These are phyloP conservation scores for Premnoplex brunnescens DNA, from an alignment of 2,797 vertebrate species.

Conservation along the genomic window DNA sequence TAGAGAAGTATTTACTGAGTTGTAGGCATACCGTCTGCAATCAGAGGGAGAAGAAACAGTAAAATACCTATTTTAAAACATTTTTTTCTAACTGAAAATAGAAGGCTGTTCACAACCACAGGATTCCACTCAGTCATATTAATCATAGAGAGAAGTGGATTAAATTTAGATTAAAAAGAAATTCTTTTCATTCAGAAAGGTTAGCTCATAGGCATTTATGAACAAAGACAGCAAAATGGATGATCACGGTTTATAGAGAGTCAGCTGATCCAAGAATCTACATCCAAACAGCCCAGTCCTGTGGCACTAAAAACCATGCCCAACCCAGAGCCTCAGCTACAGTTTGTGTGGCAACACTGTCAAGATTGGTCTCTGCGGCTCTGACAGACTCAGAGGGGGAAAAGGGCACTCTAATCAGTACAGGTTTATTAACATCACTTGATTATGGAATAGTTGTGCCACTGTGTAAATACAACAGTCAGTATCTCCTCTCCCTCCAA, in stretches of 20 bases:
- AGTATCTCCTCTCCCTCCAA: not conserved
- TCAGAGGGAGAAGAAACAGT: not conserved
- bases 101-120: not conserved
- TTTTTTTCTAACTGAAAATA: not conserved
- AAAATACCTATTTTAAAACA: not conserved
- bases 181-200: not conserved
- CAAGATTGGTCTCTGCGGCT: not conserved
- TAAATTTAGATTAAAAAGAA: conserved; percentile 8
- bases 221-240: not conserved
- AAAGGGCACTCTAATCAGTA: not conserved
- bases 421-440: not conserved
- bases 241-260: not conserved
- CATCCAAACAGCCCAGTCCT: not conserved
- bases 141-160: not conserved
- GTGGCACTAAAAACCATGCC: not conserved
- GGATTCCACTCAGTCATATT: not conserved
- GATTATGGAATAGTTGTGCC: not conserved
- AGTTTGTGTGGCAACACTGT: not conserved
- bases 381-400: not conserved
- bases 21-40: not conserved
- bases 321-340: not conserved
- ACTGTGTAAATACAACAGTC: not conserved
- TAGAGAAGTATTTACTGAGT: not conserved
- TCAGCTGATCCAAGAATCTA: not conserved
- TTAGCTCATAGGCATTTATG: not conserved